phyloP scores from a whole-genome alignment of 92 coral and sea anemone genomes.

The Epizoanthus stellaris region DNA sequence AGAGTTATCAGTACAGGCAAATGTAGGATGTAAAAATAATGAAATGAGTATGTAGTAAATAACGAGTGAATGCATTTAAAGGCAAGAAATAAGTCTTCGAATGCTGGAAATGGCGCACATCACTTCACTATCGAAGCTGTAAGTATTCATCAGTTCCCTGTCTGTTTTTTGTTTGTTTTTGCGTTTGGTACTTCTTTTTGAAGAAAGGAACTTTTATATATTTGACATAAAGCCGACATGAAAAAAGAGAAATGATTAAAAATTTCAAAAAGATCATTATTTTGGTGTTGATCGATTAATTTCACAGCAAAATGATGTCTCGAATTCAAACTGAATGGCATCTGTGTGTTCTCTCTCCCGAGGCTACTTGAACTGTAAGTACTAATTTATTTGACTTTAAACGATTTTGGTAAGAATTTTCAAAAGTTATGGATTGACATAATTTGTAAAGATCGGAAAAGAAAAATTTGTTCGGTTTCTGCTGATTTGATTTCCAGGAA shows the following conservation, averaged over 20 bases:
- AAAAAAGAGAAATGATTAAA: no score
- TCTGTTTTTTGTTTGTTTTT: no score
- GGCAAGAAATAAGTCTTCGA: constrained; percentile 11
- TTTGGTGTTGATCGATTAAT: constrained; percentile 17
- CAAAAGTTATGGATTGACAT: no score
- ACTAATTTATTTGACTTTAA: no score
- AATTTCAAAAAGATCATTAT: neutral
- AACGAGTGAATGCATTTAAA: constrained; percentile 5
- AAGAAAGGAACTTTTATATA: no score
- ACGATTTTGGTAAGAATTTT: no score
- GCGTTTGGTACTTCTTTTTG: no score
- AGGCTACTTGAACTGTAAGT: no score
- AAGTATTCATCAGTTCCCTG: neutral
- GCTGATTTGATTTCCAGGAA: neutral
- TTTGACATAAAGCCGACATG: no score
- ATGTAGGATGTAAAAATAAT: neutral
- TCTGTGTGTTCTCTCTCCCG: neutral
- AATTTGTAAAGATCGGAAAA: no score
- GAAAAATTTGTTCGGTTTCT: no score
- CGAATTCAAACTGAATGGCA: neutral
- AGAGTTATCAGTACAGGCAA: no score
- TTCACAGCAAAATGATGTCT: constrained; percentile 25
- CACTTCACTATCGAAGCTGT: constrained; percentile 17
- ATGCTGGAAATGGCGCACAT: neutral
- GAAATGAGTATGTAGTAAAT: neutral